Conservation (phyloP, 2,888 invertebrate genomes). For the Globia sparganii region DNA sequence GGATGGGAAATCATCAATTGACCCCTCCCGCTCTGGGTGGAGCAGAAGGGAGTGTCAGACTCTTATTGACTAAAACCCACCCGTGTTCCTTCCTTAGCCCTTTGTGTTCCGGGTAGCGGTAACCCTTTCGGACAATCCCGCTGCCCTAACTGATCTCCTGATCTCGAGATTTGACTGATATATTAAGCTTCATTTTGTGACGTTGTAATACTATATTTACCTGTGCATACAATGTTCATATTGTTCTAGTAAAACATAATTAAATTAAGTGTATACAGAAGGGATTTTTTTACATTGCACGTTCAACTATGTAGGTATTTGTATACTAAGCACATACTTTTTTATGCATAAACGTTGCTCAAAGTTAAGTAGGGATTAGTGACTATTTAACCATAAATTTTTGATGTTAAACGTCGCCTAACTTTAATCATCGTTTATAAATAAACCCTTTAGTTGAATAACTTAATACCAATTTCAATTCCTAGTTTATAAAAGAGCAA, state of each 20-base stretch:
- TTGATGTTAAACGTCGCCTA: too few relatives aligned
- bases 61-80: too few relatives aligned
- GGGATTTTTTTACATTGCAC: neutral
- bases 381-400: too few relatives aligned
- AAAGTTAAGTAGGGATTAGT: too few relatives aligned
- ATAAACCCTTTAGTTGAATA: neutral
- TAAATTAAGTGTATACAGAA: neutral
- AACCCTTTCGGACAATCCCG: too few relatives aligned
- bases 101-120: too few relatives aligned
- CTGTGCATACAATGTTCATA: neutral
- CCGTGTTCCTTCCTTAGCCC: too few relatives aligned
- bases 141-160: too few relatives aligned
- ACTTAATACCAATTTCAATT: neutral
- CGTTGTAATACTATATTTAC: neutral
- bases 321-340: neutral
- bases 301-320: neutral
- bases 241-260: neutral
- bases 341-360: too few relatives aligned
- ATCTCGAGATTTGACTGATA: neutral
- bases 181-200: neutral
- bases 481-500: neutral
- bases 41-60: too few relatives aligned
- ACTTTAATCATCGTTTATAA: neutral
- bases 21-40: too few relatives aligned
- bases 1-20: too few relatives aligned